These are phyloP conservation scores for Notothenia coriiceps DNA, from an alignment of 2,113 vertebrate species.

Conservation along the genomic window DNA sequence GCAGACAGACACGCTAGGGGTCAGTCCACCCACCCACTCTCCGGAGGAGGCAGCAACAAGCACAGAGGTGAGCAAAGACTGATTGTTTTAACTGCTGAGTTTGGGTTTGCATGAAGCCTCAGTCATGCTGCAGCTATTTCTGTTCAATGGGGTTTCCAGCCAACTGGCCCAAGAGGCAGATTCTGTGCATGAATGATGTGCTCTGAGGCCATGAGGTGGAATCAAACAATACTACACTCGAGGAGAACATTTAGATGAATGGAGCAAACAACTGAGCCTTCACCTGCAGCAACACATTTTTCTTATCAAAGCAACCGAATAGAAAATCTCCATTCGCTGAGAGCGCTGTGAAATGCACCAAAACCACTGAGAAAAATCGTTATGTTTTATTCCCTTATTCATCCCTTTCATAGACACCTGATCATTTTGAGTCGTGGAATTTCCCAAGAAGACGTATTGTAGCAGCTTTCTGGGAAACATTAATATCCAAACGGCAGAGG, in stretches of 20 bases:
- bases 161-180: conserved; percentile 50
- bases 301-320: conserved; percentile 55
- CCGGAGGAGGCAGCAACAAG: conserved; percentile 69
- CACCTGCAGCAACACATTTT: conserved; percentile 69
- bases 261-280: conserved; percentile 54
- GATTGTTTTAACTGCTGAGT: conserved; percentile 67
- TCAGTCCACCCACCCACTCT: conserved; percentile 64
- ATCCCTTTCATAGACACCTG: conserved; percentile 67
- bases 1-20: conserved; percentile 78
- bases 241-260: conserved; percentile 59
- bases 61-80: conserved; percentile 58
- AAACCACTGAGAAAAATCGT: conserved; percentile 59
- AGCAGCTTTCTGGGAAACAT: conserved; percentile 81
- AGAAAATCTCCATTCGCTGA: conserved; percentile 51
- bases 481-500: conserved; percentile 74
- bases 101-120: conserved; percentile 54
- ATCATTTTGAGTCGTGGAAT: conserved; percentile 80
- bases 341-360: conserved; percentile 46
- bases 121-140: conserved; percentile 49
- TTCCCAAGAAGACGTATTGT: conserved; percentile 80
- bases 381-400: conserved; percentile 69
- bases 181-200: conserved; percentile 60
- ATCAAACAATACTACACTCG: conserved; percentile 44
- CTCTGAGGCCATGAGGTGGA: conserved; percentile 40
- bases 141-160: conserved; percentile 57